Percentiles rank a stretch among this genome's conserved stretches.
Conservation (phyloP, 2,113 vertebrate genomes). For the Lepisosteus oculatus region DNA sequence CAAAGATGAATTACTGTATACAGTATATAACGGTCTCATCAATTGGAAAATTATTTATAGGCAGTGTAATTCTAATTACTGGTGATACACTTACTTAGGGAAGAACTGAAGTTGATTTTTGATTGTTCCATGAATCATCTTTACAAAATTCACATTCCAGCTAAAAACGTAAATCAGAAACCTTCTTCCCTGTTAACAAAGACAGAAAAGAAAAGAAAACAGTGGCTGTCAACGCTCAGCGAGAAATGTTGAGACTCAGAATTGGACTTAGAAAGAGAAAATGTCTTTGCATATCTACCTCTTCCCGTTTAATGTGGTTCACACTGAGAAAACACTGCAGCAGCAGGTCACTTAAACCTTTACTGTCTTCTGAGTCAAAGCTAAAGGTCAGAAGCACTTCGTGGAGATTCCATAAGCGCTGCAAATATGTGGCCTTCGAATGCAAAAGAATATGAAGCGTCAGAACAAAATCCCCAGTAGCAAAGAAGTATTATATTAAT, state of each 20-base stretch:
- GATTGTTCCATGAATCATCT: constrained; percentile 85
- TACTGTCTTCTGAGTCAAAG: constrained; percentile 74
- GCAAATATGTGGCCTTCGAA: constrained; percentile 70
- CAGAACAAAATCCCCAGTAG: too few relatives aligned
- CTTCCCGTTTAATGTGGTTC: constrained; percentile 75
- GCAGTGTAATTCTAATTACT: too few relatives aligned
- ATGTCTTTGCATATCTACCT: constrained; percentile 57
- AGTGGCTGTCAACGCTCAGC: background rate
- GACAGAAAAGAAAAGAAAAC: constrained; percentile 4
- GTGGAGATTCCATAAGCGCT: constrained; percentile 76
- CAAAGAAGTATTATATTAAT: too few relatives aligned
- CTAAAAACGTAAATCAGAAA: constrained; percentile 89
- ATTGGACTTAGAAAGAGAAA: background rate
- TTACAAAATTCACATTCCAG: constrained; percentile 86
- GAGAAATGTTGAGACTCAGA: background rate
- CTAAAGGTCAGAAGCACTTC: constrained; percentile 73
- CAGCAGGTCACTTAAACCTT: constrained; percentile 74
- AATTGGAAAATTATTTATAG: too few relatives aligned
- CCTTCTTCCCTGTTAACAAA: constrained; percentile 77
- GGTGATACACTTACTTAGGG: constrained; percentile 70
- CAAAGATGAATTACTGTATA: too few relatives aligned
- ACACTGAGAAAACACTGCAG: constrained; percentile 79
- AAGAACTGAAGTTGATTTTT: constrained; percentile 88
- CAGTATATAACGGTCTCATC: too few relatives aligned
- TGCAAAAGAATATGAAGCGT: background rate